These are phyloP conservation scores for Apis cerana DNA, from an alignment of 1,140 invertebrate genomes.

Conservation along the genomic window DNA sequence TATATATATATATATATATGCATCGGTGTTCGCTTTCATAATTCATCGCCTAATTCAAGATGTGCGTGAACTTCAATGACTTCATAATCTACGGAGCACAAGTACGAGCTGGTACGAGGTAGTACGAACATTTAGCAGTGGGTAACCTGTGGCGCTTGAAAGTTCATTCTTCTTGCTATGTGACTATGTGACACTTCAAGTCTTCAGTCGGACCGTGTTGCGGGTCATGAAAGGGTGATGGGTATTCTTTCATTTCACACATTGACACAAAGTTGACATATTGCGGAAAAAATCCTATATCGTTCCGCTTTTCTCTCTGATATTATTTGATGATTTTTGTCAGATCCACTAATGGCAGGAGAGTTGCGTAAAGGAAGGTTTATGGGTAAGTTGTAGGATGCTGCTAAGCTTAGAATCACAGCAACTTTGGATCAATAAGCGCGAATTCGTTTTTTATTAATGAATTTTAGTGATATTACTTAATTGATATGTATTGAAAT, in stretches of 20 bases:
- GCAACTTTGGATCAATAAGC: slow-evolving; percentile 33
- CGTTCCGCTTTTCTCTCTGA: slow-evolving; percentile 2
- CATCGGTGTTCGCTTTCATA: not conserved
- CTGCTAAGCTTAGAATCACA: slow-evolving; percentile 13
- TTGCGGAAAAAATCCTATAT: not conserved
- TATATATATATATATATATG: not conserved
- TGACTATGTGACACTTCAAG: not conserved
- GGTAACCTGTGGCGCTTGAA: slow-evolving; percentile 51
- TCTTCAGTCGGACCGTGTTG: slow-evolving; percentile 23
- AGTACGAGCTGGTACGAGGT: slow-evolving; percentile 43
- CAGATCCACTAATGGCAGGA: slow-evolving; percentile 38
- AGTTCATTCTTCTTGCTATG: slow-evolving; percentile 29
- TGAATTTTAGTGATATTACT: not conserved
- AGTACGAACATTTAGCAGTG: slow-evolving; percentile 29
- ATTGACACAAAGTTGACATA: slow-evolving; percentile 40
- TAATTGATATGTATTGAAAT: not conserved
- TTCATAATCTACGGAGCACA: slow-evolving; percentile 40
- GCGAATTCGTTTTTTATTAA: slow-evolving; percentile 3
- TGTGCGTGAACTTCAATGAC: slow-evolving; percentile 17
- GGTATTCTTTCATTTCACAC: not conserved
- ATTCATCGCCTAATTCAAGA: slow-evolving; percentile 12
- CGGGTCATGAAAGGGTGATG: slow-evolving; percentile 24
- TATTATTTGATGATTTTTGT: slow-evolving; percentile 23
- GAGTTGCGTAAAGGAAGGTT: slow-evolving; percentile 33
- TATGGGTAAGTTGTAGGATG: slow-evolving; percentile 33